phyloP scores from a whole-genome alignment of 2,113 vertebrate genomes.

The Tamias sibiricus region DNA sequence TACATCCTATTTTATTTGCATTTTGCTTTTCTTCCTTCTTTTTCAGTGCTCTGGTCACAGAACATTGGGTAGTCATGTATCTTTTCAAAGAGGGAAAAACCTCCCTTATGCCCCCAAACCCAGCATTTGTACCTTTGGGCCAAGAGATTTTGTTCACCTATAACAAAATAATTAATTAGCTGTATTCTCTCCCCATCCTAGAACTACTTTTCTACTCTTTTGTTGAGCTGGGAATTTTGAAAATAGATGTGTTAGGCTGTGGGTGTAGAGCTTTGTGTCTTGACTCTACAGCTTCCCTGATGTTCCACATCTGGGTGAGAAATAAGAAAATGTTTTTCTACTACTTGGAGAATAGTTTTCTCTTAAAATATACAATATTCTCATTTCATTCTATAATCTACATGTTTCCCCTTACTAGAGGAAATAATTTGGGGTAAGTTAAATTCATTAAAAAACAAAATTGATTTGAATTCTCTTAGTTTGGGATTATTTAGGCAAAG shows the following conservation, averaged over 20 bases:
- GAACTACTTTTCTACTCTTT: conserved; percentile 35
- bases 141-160: conserved; percentile 29
- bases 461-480: conserved; percentile 31
- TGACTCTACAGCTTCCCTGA: neutral
- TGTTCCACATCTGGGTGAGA: conserved; percentile 2
- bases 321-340: conserved; percentile 25
- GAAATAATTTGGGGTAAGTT: conserved; percentile 19
- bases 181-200: neutral
- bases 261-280: conserved; percentile 8
- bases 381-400: neutral
- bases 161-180: neutral
- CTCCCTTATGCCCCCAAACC: neutral
- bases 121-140: conserved; percentile 2
- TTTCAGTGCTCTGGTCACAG: neutral
- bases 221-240: conserved; percentile 36
- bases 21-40: conserved; percentile 61
- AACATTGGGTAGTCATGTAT: neutral
- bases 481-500: conserved; percentile 17
- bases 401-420: neutral
- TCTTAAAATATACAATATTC: neutral
- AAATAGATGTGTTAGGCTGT: neutral
- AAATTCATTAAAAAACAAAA: conserved; percentile 46
- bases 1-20: neutral
- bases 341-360: neutral
- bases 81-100: conserved; percentile 21